These are phyloP conservation scores for Aleadryas rufinucha DNA, from an alignment of 2,113 vertebrate species.

Conservation along the genomic window DNA sequence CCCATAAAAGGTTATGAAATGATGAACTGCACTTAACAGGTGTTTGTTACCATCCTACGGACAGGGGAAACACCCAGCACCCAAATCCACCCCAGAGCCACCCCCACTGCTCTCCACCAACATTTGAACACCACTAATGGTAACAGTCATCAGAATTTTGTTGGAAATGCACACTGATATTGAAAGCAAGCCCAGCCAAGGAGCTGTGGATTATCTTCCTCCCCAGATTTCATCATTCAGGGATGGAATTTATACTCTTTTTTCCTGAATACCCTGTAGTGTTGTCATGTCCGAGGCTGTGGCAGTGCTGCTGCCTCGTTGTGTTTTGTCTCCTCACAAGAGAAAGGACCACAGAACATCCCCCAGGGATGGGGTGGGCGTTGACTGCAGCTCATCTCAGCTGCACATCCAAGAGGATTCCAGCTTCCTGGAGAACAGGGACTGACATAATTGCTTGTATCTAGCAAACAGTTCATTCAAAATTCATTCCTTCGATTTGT, in stretches of 20 bases:
- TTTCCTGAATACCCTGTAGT: not conserved
- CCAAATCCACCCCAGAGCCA: not conserved
- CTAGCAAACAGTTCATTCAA: not conserved
- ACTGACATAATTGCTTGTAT: not conserved
- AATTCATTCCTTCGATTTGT: not conserved
- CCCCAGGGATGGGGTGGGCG: not conserved
- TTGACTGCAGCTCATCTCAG: not conserved
- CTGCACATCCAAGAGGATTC: not conserved
- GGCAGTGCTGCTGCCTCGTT: not conserved
- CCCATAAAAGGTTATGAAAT: not conserved
- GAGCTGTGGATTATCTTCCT: not conserved
- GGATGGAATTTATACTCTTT: not conserved
- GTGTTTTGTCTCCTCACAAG: not conserved
- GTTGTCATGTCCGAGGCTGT: not conserved
- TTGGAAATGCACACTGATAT: not conserved
- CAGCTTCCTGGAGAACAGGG: not conserved
- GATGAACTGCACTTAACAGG: not conserved
- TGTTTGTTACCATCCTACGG: not conserved
- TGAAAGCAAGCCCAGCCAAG: not conserved
- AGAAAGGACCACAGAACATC: not conserved
- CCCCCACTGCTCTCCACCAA: not conserved
- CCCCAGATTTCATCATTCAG: not conserved
- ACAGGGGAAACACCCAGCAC: not conserved
- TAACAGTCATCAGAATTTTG: rapidly evolving
- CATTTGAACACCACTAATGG: not conserved